Evolutionary conservation across 2,113 vertebrate genomes (phyloP).

Genomic region (Thomomys bottae): DNA sequence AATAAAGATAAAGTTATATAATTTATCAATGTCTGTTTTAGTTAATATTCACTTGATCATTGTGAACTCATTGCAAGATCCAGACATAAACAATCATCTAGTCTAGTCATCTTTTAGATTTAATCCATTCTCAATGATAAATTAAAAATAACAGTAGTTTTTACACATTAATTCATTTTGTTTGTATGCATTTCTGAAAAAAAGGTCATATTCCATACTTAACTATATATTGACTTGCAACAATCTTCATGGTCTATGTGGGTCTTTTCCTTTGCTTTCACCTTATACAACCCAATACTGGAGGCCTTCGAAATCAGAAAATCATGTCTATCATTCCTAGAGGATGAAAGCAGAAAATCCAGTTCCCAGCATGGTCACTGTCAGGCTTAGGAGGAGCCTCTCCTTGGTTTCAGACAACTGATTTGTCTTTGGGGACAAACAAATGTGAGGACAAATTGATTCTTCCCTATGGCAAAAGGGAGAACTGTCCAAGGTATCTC

Average conservation of each 20-base stretch:
- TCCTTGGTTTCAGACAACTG: neutral
- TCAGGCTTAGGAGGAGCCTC: rapidly evolving
- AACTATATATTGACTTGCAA: neutral
- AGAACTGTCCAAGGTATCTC: neutral
- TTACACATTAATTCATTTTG: neutral
- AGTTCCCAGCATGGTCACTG: rapidly evolving
- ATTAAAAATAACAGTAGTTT: neutral
- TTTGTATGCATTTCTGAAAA: neutral
- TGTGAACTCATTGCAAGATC: neutral
- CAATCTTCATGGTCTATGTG: rapidly evolving
- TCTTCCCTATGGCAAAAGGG: neutral
- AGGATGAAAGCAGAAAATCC: neutral
- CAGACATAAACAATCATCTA: neutral
- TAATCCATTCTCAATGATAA: neutral
- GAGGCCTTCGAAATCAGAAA: neutral
- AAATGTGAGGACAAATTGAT: no score
- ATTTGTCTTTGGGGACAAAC: rapidly evolving
- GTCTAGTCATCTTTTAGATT: neutral
- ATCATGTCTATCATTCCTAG: no score
- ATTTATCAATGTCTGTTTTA: neutral
- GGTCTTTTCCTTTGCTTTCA: neutral
- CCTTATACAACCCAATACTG: neutral
- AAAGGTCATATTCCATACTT: neutral
- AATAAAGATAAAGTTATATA: neutral
- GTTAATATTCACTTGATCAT: neutral